Evolutionary conservation across 2,888 invertebrate genomes (phyloP), one percentile per base, ranked within the genome.

Genomic region (Thera britannica): DNA sequence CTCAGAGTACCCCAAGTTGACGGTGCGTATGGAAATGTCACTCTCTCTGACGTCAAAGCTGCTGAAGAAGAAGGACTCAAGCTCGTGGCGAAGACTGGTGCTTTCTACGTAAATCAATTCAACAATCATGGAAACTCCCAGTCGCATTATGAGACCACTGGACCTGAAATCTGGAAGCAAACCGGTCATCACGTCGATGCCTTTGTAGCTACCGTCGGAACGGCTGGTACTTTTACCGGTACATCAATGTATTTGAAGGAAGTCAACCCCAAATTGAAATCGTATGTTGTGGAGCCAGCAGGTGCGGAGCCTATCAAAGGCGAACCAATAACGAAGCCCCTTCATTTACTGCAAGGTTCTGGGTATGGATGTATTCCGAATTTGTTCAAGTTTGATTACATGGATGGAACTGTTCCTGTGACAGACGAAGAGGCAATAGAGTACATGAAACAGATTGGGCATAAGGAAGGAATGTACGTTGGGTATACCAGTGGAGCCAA

Each of bases 401-500:
- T 92, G 87, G 91, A 93, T 68, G 92, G 86, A 0, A 90, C 92
- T 0, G 48, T 93, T 8, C 80, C 84, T 57, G 88, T 93, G 36
- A 85, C 87, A 41, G 93, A 93, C 62, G 92, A 92, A 62, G 93
- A 93, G 68, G 79, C 88, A 1, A 76, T 85, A 36, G 76, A 84
- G 48, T 93, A 90, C 70, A 88, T 84, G 81, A 77, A 85, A 11
- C 77, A 89, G 61, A 79, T 93, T 8, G 93, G 93, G 8, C 80
- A 84, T 68, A 90, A 90, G 73, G 93, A 93, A 72, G 93, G 93
- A 12, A 67, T 93, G 67, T 93, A 85, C 72, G 90, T 92, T 46
- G 93, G 93, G 4, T 93, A 91, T 74, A 93, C 93, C 4, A 92
- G 92, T 63, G 93, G 87, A 0, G 93, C 92, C 1, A 93, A 93